These are phyloP conservation scores for Spialia ferax DNA, from an alignment of 2,888 invertebrate genomes.

Conservation along the genomic window DNA sequence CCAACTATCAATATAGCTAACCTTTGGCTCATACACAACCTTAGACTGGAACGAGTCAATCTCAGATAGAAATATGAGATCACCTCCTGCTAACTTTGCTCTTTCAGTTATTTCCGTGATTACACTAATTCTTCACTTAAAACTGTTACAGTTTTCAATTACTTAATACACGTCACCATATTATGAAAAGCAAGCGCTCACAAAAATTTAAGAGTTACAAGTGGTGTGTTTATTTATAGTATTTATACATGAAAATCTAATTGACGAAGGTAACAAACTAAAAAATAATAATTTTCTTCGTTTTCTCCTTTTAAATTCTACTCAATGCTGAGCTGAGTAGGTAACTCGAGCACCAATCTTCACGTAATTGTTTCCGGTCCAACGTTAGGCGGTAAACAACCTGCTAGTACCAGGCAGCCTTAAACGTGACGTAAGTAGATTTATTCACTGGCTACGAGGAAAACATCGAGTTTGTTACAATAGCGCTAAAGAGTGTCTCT, in stretches of 20 bases:
- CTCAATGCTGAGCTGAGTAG: conserved; percentile 32
- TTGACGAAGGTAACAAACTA: not conserved
- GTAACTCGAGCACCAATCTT: conserved; percentile 48
- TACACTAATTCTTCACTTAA: no score
- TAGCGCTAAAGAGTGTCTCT: not conserved
- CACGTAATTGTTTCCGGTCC: conserved; percentile 60
- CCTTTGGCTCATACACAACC: no score
- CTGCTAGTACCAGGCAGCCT: conserved; percentile 28
- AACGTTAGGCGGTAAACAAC: conserved; percentile 46
- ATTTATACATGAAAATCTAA: not conserved
- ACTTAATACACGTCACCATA: no score
- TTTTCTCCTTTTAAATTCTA: conserved; percentile 15
- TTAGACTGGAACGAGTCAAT: no score
- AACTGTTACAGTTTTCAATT: no score
- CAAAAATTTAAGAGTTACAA: no score
- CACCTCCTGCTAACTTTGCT: no score
- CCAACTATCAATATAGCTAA: no score
- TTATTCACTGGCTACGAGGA: conserved; percentile 31
- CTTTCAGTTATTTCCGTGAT: no score
- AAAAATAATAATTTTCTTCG: not conserved
- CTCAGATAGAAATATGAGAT: no score
- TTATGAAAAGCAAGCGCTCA: no score
- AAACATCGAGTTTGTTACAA: conserved; percentile 24
- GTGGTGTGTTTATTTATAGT: no score
- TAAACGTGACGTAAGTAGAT: conserved; percentile 35